These are phyloP conservation scores for Misgurnus mizolepis DNA, from an alignment of 2,113 vertebrate genomes.

Conservation along the genomic window DNA sequence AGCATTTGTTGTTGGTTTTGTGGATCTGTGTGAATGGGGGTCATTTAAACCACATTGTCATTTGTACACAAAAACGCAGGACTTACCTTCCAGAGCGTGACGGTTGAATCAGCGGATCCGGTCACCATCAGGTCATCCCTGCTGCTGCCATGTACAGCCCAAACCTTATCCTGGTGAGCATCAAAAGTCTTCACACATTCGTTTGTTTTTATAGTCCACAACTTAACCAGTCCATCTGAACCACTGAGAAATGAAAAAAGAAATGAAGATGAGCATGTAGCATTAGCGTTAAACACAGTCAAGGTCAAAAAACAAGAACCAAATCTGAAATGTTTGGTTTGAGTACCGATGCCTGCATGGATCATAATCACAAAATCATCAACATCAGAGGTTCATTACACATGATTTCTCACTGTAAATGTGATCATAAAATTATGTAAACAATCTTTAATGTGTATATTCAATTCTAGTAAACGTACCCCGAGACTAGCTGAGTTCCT, in stretches of 20 bases:
- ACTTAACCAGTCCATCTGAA: constrained; percentile 91
- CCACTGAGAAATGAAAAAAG: constrained; percentile 72
- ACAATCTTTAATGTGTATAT: no score
- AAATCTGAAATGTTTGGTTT: background rate
- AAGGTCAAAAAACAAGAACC: background rate
- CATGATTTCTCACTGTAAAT: no score
- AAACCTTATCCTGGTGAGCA: constrained; percentile 91
- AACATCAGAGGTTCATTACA: no score
- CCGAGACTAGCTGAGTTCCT: constrained; percentile 90
- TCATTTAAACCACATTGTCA: no score
- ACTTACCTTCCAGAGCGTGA: constrained; percentile 87
- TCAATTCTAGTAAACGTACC: constrained; percentile 66
- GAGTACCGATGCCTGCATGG: background rate
- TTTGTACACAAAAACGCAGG: background rate
- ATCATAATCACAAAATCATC: background rate
- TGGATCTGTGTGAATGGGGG: no score
- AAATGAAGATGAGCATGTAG: background rate
- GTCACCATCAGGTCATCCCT: constrained; percentile 83
- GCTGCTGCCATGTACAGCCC: constrained; percentile 87
- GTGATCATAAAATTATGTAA: no score
- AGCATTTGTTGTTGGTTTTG: no score
- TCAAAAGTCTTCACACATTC: constrained; percentile 94
- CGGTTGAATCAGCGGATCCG: constrained; percentile 85
- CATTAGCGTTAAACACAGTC: no score
- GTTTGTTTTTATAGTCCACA: constrained; percentile 97